Evolutionary conservation across 1,140 invertebrate genomes (phyloP), one percentile per base, ranked within the genome.

Genomic region (Macrostomum lignano): DNA sequence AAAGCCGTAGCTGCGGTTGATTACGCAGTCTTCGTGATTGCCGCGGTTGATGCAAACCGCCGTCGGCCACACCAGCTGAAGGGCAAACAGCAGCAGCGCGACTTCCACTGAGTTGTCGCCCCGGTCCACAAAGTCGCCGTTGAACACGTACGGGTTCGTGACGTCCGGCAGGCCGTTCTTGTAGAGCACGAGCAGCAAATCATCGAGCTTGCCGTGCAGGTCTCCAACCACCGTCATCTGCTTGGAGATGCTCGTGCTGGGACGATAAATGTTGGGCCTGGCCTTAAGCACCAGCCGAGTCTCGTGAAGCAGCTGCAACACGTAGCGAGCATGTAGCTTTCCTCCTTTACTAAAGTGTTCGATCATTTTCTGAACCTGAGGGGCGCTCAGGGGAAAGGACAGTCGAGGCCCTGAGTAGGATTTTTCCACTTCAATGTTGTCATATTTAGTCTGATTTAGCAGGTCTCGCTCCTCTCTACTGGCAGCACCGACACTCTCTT

Each of bases 121-220:
- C 36, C 78, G 60, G 55, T 82, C 75, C 25, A 84, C 76, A 48
- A 81, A 81, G 55, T 84, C 78, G 3, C 78, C 78, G 59, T 86
- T 84, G 61, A 84, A 84, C 36, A 86, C 66, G 56, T 82, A 82
- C 6, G 75, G 75, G 61, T 81, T 82, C 46, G 74, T 71, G 5
- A 68, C 61, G 5, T 73, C 40, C 11, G 77, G 77, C 40, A 79
- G 62, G 33, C 75, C 74, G 51, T 81, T 81, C 75, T 84, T 84
- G 53, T 81, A 73, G 38, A 84, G 71, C 38, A 84, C 73, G 34
- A 78, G 73, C 23, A 78, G 62, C 5, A 86, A 62, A 57, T 84
- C 77, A 46, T 81, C 74, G 11, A 84, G 60, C 57, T 82, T 81
- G 17, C 78, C 78, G 50, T 86, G 78, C 17, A 84, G 56, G 57